Evolutionary conservation across 2,888 invertebrate genomes (phyloP).

Genomic region (Yponomeuta malinellus): DNA sequence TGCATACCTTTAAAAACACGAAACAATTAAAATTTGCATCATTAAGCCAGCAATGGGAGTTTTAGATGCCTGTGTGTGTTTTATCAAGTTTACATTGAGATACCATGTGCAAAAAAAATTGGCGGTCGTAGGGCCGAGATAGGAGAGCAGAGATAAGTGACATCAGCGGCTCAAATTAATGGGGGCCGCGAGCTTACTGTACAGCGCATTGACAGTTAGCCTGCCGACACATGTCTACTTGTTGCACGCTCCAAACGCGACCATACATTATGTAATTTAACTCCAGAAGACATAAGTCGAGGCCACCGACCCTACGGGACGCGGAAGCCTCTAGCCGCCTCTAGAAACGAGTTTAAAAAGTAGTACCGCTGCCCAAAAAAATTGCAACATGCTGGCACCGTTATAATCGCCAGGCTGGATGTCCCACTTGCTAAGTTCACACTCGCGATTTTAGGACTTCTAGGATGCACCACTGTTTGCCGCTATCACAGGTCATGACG

Average conservation of each 20-base stretch:
- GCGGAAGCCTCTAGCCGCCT: conserved; percentile 74
- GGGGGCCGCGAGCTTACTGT: conserved; percentile 75
- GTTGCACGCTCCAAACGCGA: conserved; percentile 72
- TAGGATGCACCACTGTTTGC: conserved; percentile 65
- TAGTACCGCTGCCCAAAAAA: conserved; percentile 77
- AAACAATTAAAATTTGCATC: conserved; percentile 49
- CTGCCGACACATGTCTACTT: conserved; percentile 75
- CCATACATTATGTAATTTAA: conserved; percentile 76
- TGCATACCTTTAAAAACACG: conserved; percentile 24
- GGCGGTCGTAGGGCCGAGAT: conserved; percentile 75
- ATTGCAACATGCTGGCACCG: conserved; percentile 77
- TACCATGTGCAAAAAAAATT: conserved; percentile 66
- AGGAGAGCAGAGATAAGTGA: conserved; percentile 74
- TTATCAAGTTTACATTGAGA: conserved; percentile 67
- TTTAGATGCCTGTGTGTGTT: conserved; percentile 39
- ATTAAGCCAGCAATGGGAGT: conserved; percentile 20
- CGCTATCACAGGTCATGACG: conserved; percentile 62
- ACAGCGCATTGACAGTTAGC: conserved; percentile 76
- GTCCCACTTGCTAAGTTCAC: conserved; percentile 71
- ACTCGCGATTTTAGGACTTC: conserved; percentile 59
- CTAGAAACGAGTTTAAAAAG: conserved; percentile 77
- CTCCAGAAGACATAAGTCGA: conserved; percentile 67
- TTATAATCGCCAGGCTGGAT: conserved; percentile 76
- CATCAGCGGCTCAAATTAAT: conserved; percentile 75
- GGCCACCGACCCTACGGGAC: conserved; percentile 75